Evolutionary conservation across 2,113 vertebrate species (phyloP).

Genomic region (Phaethon lepturus): DNA sequence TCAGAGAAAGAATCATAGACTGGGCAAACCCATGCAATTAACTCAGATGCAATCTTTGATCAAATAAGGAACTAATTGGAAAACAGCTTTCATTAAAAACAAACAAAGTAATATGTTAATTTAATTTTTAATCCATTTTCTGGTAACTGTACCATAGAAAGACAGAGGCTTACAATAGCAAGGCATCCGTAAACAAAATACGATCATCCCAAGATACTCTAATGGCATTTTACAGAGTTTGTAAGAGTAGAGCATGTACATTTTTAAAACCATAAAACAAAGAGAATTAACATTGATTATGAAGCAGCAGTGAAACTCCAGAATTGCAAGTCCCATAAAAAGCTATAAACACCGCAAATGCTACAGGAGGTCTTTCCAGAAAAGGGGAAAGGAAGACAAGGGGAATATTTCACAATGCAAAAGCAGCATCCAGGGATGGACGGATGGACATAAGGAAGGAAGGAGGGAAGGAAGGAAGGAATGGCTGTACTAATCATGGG

Average conservation of each 20-base stretch:
- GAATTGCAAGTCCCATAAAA: neutral
- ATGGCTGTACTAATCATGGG: neutral
- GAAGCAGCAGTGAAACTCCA: neutral
- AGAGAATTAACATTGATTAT: conserved; percentile 20
- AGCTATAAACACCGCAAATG: neutral
- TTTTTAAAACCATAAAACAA: conserved; percentile 25
- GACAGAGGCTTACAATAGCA: neutral
- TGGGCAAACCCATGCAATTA: neutral
- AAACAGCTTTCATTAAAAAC: conserved; percentile 46
- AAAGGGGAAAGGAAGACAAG: neutral
- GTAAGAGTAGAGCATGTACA: neutral
- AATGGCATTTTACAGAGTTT: neutral
- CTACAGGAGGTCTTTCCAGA: neutral
- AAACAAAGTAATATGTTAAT: neutral
- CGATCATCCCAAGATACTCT: neutral
- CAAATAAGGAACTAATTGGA: conserved; percentile 27
- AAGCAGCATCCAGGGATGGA: neutral
- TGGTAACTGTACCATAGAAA: conserved; percentile 19
- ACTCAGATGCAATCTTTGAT: neutral
- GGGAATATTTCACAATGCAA: neutral
- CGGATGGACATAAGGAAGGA: neutral
- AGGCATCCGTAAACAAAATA: neutral
- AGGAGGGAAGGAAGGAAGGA: neutral
- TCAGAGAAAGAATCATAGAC: neutral
- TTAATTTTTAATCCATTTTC: conserved; percentile 56